Evolutionary conservation across 2,113 vertebrate genomes (phyloP).

Genomic region (Paratilapia polleni): DNA sequence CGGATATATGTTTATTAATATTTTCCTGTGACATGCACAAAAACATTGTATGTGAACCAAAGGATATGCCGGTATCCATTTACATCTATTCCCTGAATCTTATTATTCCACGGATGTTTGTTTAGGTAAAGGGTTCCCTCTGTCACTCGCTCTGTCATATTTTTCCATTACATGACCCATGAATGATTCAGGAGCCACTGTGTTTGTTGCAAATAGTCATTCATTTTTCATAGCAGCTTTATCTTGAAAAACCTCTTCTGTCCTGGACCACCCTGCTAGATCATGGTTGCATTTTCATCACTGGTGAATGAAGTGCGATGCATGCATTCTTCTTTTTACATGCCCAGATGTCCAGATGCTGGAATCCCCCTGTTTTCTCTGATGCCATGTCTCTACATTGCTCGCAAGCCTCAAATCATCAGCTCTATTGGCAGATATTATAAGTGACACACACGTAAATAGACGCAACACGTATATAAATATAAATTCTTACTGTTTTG

Average conservation of each 20-base stretch:
- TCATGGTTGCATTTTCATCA: conserved; percentile 51
- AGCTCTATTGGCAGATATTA: conserved; percentile 6
- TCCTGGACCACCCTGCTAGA: conserved; percentile 35
- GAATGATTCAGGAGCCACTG: conserved; percentile 75
- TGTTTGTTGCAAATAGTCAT: conserved; percentile 79
- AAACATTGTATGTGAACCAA: not conserved
- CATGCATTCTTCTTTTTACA: conserved; percentile 40
- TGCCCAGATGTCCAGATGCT: conserved; percentile 28
- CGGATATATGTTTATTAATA: not conserved
- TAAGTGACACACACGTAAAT: not conserved
- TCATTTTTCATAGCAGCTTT: conserved; percentile 75
- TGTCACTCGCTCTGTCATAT: conserved; percentile 51
- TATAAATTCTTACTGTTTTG: conserved; percentile 28
- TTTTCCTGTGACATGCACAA: not conserved
- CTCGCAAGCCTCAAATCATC: not conserved
- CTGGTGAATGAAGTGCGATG: conserved; percentile 61
- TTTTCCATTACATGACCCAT: conserved; percentile 77
- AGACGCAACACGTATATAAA: not conserved
- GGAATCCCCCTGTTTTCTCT: conserved; percentile 58
- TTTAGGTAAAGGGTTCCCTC: conserved; percentile 30
- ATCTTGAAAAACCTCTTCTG: conserved; percentile 61
- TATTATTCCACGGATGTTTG: conserved; percentile 19
- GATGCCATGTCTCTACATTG: conserved; percentile 55
- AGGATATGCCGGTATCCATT: not conserved
- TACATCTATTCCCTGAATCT: conserved; percentile 14